A percentile compares a stretch with the other conserved stretches of the same genome.
phyloP scores from a whole-genome alignment of 1,140 invertebrate genomes.

The Megalopta genalis region DNA sequence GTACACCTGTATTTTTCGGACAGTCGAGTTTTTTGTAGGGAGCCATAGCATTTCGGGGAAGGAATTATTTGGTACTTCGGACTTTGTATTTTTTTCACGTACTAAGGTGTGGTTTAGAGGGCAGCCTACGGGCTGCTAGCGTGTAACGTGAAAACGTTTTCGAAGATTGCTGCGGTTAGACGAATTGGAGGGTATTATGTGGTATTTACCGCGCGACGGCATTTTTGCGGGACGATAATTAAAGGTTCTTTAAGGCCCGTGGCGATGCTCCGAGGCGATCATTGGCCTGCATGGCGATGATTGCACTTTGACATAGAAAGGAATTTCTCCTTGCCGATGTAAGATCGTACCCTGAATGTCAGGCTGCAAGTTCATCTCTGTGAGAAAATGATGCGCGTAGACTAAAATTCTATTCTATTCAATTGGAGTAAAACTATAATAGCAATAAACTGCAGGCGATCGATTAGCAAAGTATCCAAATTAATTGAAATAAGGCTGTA shows the following conservation, averaged over 20 bases:
- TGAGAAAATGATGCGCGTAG: too few relatives aligned
- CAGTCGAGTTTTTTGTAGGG: background rate
- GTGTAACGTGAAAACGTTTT: background rate
- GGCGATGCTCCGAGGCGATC: background rate
- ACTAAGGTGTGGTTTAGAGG: background rate
- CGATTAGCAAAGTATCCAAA: too few relatives aligned
- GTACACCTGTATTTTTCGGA: too few relatives aligned
- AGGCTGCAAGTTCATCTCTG: background rate
- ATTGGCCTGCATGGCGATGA: background rate
- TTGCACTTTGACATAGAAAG: slow-evolving; percentile 11
- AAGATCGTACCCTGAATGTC: too few relatives aligned
- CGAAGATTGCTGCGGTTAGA: slow-evolving; percentile 12
- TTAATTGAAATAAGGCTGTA: too few relatives aligned
- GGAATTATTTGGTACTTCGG: background rate
- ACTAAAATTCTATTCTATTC: too few relatives aligned
- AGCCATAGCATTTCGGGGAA: background rate
- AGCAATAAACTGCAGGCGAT: too few relatives aligned
- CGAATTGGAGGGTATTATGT: slow-evolving; percentile 13
- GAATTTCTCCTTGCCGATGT: background rate
- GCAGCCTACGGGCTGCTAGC: background rate
- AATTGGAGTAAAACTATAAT: too few relatives aligned
- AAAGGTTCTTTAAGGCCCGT: slow-evolving; percentile 23
- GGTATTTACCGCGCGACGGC: slow-evolving; percentile 1
- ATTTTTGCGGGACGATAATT: slow-evolving; percentile 19
- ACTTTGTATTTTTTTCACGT: background rate